Evolutionary conservation across 1,140 invertebrate genomes (phyloP), one percentile per base, ranked within the genome.

Genomic region (Drosophila yakuba): DNA sequence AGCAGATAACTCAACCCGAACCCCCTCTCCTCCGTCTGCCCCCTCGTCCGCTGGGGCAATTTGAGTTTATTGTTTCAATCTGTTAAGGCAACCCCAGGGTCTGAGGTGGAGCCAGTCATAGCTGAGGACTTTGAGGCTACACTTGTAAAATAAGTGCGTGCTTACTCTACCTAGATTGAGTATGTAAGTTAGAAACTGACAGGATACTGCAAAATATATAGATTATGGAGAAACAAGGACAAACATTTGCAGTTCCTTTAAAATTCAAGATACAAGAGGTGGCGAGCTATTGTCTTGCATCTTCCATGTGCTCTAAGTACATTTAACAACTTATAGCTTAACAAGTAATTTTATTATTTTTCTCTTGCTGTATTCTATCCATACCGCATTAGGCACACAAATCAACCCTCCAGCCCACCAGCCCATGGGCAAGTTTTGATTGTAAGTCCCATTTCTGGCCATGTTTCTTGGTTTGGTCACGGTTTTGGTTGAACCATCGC

Each of bases 31-130:
- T 17, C 17, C 17, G 17, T n/a, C 64, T 14, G 32, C 15, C 36
- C 36, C 35, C 20, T 10, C 48, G 32, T 54, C 64, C 62, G 44
- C 23, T 38, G 52, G 63, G 71, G 66, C 73, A 66, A 77, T 77
- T 81, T 73, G 35, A 66, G 43, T 81, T 86, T 88, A 86, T 86
- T 88, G 82, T 82, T 79, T 66, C 82, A 88, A 82, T 82, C 78
- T 78, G 82, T 82, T 88, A 51, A 68, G 78, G 59, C 44, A 58
- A 69, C 51, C 43, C 67, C 36, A 56, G 52, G 54, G 44, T 48
- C 60, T 55, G 50, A 25, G 36, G 50, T 36, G 20, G 48, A 17
- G 36, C 39, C 20, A 28, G 38, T 54, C 59, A 61, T 57, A 51
- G 58, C 59, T 52, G 23, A 58, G 78, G 38, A 39, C 38, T 14